Percentiles rank a stretch among this genome's conserved stretches.
Evolutionary conservation across 64 coral and sea anemone species (phyloP).

Genomic region (Catalaphyllia jardinei): DNA sequence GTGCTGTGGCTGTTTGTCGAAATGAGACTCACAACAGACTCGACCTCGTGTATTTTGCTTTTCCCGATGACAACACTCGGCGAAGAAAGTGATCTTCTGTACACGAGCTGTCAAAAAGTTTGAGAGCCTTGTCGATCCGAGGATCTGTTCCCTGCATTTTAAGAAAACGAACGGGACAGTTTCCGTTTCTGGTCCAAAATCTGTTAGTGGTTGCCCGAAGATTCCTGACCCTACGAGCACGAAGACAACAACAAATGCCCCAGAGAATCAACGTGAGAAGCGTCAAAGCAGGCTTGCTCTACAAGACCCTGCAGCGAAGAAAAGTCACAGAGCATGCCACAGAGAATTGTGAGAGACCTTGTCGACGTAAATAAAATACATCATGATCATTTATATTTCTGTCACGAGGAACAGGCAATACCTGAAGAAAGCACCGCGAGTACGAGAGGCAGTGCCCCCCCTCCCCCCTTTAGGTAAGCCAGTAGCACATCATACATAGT

Average conservation of each 20-base stretch:
- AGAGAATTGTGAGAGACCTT: neutral
- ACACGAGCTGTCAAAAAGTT: too few relatives aligned
- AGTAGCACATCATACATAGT: neutral
- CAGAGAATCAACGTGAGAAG: neutral
- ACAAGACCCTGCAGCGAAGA: too few relatives aligned
- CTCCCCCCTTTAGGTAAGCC: neutral
- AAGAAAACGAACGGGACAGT: too few relatives aligned
- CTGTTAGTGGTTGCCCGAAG: neutral
- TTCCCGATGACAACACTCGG: too few relatives aligned
- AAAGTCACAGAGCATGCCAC: too few relatives aligned
- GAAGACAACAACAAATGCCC: neutral
- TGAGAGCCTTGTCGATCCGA: too few relatives aligned
- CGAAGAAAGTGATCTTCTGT: too few relatives aligned
- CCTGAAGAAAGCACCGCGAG: neutral
- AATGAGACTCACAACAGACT: too few relatives aligned
- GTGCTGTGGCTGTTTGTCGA: too few relatives aligned
- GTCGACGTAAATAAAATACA: neutral
- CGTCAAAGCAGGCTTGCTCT: too few relatives aligned
- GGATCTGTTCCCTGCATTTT: too few relatives aligned
- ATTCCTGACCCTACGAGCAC: neutral
- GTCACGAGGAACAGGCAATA: neutral
- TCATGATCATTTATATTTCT: neutral
- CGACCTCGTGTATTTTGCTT: too few relatives aligned
- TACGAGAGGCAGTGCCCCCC: neutral
- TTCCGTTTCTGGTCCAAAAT: neutral